Percentiles rank a stretch among this genome's conserved stretches.
These are phyloP conservation scores for Apostichopus californicus DNA, from an alignment of 35 echinoderm and acorn worm species.

Conservation along the genomic window DNA sequence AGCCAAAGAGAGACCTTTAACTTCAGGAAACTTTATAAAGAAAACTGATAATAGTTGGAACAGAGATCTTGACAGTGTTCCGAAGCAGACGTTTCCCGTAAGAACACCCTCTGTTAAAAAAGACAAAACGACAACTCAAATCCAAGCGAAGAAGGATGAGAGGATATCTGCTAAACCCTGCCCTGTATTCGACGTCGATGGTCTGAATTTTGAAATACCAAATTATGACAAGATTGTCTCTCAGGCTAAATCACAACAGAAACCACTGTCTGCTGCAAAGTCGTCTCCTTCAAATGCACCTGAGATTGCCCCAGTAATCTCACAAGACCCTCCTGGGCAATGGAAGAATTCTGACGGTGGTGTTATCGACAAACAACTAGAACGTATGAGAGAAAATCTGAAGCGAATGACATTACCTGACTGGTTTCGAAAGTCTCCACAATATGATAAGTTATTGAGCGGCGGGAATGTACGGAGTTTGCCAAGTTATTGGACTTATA, in stretches of 20 bases:
- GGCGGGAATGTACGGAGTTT: conserved; percentile 56
- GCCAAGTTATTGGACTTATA: conserved; percentile 54
- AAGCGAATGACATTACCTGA: conserved; percentile 71
- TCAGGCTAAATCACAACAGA: conserved; percentile 34
- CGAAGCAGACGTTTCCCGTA: not conserved
- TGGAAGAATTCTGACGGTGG: conserved; percentile 21
- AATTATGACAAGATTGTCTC: conserved; percentile 41
- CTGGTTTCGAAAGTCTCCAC: conserved; percentile 79
- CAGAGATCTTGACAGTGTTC: not conserved
- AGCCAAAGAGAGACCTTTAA: not conserved
- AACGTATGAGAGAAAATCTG: conserved; percentile 69
- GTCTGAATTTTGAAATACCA: conserved; percentile 24
- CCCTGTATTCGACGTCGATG: conserved; percentile 13
- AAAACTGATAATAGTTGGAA: not conserved
- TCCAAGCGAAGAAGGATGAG: not conserved
- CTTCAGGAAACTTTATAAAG: not conserved
- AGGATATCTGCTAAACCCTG: conserved; percentile 28
- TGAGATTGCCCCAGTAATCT: conserved; percentile 33
- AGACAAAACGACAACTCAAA: not conserved
- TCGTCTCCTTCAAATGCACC: not conserved
- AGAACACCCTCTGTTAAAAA: not conserved
- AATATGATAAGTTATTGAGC: conserved; percentile 64
- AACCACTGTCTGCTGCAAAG: not conserved
- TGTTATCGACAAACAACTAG: conserved; percentile 72
- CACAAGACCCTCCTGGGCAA: not conserved